Percentiles rank a stretch among this genome's conserved stretches.
Conservation (phyloP, 2,888 invertebrate species). For the Amphiduros pacificus region DNA sequence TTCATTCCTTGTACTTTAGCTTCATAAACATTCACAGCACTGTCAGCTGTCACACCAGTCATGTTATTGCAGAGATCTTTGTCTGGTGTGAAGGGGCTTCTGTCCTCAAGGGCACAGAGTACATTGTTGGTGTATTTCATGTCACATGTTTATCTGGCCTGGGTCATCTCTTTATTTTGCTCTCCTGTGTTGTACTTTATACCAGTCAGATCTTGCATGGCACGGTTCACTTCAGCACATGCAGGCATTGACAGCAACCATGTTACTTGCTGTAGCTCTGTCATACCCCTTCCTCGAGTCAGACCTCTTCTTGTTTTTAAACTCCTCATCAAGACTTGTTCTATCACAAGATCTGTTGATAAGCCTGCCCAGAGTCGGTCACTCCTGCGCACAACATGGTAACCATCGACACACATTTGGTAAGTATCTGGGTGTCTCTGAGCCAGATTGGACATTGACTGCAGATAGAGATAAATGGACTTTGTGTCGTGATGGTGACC, state of each 20-base stretch:
- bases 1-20: slow-evolving; percentile 26
- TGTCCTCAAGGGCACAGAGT: slow-evolving; percentile 21
- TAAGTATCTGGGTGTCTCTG: slow-evolving; percentile 29
- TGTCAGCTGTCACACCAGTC: slow-evolving; percentile 31
- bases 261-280: slow-evolving; percentile 19
- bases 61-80: slow-evolving; percentile 31
- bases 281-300: slow-evolving; percentile 17
- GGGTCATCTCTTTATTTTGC: slow-evolving; percentile 20
- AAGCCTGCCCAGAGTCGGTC: slow-evolving; percentile 38
- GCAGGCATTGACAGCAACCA: slow-evolving; percentile 30
- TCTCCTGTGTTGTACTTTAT: slow-evolving; percentile 13
- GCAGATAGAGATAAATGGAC: slow-evolving; percentile 34
- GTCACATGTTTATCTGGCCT: slow-evolving; percentile 24
- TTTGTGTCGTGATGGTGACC: slow-evolving; percentile 38
- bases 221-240: slow-evolving; percentile 24
- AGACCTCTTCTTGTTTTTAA: slow-evolving; percentile 34
- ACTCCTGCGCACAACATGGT: slow-evolving; percentile 27
- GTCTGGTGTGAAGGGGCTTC: slow-evolving; percentile 28
- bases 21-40: slow-evolving; percentile 28
- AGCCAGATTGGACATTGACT: slow-evolving; percentile 34
- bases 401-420: slow-evolving; percentile 23
- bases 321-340: slow-evolving; percentile 36
- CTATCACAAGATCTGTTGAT: slow-evolving; percentile 36
- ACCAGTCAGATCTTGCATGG: slow-evolving; percentile 24
- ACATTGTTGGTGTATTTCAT: slow-evolving; percentile 24